These are phyloP conservation scores for Apeira syringaria DNA, from an alignment of 2,888 invertebrate genomes.

Conservation along the genomic window DNA sequence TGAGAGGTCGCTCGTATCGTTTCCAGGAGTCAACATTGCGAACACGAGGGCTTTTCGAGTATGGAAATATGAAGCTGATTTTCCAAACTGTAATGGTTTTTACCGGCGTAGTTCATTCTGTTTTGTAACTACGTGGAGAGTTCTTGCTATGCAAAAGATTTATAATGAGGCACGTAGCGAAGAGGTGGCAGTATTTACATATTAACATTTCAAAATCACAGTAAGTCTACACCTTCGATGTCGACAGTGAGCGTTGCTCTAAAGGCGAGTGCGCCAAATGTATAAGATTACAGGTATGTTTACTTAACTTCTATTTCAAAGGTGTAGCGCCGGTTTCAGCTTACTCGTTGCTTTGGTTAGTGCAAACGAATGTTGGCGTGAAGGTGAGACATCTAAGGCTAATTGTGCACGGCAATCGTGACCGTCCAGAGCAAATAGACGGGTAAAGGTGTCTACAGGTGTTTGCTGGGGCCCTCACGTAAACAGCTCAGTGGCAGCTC, in stretches of 20 bases:
- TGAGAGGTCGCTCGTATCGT: conserved; percentile 75
- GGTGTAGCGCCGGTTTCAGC: conserved; percentile 21
- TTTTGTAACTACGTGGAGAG: conserved; percentile 25
- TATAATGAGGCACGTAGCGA: conserved; percentile 8
- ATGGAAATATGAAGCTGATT: conserved; percentile 61
- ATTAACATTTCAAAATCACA: conserved; percentile 40
- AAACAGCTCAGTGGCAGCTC: conserved; percentile 67
- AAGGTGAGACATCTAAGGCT: conserved; percentile 67
- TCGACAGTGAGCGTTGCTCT: conserved; percentile 48
- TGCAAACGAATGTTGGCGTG: conserved; percentile 42
- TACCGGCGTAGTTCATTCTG: conserved; percentile 29
- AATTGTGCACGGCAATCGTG: conserved; percentile 73
- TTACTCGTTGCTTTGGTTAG: conserved; percentile 3
- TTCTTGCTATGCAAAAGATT: conserved; percentile 5
- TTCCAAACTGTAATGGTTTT: conserved; percentile 44
- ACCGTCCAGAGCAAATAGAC: conserved; percentile 70
- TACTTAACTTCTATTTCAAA: conserved; percentile 7
- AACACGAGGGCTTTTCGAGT: conserved; percentile 65
- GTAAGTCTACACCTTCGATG: conserved; percentile 36
- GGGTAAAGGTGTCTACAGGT: conserved; percentile 67
- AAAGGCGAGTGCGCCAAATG: conserved; percentile 47
- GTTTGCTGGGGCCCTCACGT: conserved; percentile 76
- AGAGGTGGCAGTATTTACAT: conserved; percentile 33
- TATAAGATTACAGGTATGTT: no score
- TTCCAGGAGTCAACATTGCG: conserved; percentile 79